Conservation (phyloP, 2,888 invertebrate species). For the Caenorhabditis wallacei region DNA sequence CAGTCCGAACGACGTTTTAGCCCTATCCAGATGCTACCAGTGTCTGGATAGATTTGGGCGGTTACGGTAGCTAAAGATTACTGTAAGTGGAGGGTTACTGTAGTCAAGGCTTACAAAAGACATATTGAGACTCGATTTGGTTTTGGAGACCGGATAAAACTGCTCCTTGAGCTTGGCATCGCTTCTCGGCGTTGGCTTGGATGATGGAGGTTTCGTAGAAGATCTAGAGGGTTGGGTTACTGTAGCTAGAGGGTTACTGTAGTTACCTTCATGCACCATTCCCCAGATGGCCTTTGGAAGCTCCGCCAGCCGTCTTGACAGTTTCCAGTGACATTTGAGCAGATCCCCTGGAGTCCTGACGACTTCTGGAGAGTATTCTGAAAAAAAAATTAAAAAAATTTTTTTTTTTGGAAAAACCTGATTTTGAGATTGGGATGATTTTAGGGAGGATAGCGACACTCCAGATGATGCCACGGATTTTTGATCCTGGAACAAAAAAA, state of each 20-base stretch:
- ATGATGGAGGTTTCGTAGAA: conserved; percentile 22
- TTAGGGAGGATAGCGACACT: no score
- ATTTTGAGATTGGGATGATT: no score
- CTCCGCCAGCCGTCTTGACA: conserved; percentile 26
- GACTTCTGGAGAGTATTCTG: no score
- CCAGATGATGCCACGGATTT: no score
- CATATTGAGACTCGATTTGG: conserved; percentile 19
- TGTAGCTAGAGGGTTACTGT: no score
- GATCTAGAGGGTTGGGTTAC: neutral
- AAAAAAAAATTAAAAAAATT: no score
- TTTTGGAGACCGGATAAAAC: conserved; percentile 34
- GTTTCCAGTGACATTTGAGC: no score
- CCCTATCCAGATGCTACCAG: conserved; percentile 27
- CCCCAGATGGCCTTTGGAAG: conserved; percentile 36
- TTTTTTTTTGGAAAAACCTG: no score
- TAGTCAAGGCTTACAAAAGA: neutral
- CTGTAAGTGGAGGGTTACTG: neutral
- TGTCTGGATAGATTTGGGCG: conserved; percentile 14
- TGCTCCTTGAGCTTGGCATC: conserved; percentile 23
- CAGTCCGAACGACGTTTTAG: conserved; percentile 2
- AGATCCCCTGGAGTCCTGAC: neutral
- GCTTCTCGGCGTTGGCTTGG: conserved; percentile 4
- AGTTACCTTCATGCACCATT: conserved; percentile 40
- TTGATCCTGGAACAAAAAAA: no score
- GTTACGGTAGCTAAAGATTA: conserved; percentile 15